Percentiles rank a stretch among this genome's conserved stretches.
phyloP scores from a whole-genome alignment of 2,888 invertebrate species.

The Fragum fragum region DNA sequence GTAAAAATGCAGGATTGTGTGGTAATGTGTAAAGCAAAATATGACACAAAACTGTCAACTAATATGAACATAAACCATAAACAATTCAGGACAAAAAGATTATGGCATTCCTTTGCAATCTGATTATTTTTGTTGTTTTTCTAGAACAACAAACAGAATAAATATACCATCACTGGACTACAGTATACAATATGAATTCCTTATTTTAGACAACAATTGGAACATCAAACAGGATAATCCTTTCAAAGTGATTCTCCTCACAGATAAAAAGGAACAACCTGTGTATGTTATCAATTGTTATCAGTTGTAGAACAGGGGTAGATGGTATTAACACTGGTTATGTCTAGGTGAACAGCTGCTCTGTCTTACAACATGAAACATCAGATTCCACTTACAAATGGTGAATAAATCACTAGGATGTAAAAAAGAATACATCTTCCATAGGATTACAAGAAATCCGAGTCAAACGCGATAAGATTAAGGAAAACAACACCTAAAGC shows the following conservation, averaged over 20 bases:
- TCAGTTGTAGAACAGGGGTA: slow-evolving; percentile 16
- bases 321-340: slow-evolving; percentile 19
- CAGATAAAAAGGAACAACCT: slow-evolving; percentile 16
- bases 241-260: not conserved
- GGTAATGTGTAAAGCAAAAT: too few species aligned
- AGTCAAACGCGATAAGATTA: not conserved
- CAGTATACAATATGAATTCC: too few species aligned
- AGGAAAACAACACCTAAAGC: not conserved
- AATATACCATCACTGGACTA: too few species aligned
- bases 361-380: slow-evolving; percentile 17
- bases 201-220: too few species aligned
- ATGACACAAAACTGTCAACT: too few species aligned
- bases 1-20: too few species aligned
- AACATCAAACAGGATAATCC: too few species aligned
- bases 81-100: too few species aligned
- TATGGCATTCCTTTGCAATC: too few species aligned
- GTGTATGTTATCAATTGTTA: slow-evolving; percentile 1
- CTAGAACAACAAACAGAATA: too few species aligned
- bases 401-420: slow-evolving; percentile 2
- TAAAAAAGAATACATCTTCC: not conserved
- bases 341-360: slow-evolving; percentile 20
- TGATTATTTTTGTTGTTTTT: too few species aligned
- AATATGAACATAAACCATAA: too few species aligned
- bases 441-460: slow-evolving; percentile 1
- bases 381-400: slow-evolving; percentile 15